These are phyloP conservation scores for Caranx ignobilis DNA, from an alignment of 2,113 vertebrate genomes.

Conservation along the genomic window DNA sequence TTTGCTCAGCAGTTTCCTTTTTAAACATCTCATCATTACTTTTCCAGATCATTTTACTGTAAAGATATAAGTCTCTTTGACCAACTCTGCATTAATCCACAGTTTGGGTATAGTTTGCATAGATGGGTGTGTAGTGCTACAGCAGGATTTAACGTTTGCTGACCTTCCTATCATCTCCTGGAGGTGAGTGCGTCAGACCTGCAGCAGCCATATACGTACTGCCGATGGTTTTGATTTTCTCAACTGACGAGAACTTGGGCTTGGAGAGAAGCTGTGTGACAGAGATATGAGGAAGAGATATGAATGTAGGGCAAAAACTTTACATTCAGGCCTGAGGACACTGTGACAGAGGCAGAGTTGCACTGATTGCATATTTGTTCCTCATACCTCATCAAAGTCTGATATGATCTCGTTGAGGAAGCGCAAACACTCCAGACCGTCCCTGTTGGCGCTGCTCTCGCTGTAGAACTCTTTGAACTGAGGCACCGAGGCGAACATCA, in stretches of 20 bases:
- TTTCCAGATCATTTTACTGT: neutral
- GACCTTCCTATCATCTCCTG: conserved; percentile 80
- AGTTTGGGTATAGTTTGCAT: no score
- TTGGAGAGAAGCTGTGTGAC: conserved; percentile 87
- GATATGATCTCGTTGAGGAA: conserved; percentile 93
- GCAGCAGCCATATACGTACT: conserved; percentile 94
- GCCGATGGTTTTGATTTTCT: conserved; percentile 94
- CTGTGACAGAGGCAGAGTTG: neutral
- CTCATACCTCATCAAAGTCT: conserved; percentile 91
- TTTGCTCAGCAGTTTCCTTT: neutral
- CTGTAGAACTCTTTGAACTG: conserved; percentile 94
- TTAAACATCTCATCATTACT: no score
- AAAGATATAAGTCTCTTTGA: no score
- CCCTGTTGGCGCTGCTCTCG: conserved; percentile 87
- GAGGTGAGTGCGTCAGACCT: conserved; percentile 80
- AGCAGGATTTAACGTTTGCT: conserved; percentile 25
- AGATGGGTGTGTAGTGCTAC: neutral
- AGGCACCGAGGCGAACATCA: conserved; percentile 93
- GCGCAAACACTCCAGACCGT: conserved; percentile 91
- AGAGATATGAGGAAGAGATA: neutral
- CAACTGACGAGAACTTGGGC: conserved; percentile 90
- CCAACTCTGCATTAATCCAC: no score
- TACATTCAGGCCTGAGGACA: neutral
- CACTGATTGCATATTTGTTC: neutral
- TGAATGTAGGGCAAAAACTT: neutral